Evolutionary conservation across 1,140 invertebrate genomes (phyloP).

Genomic region (Lithobius niger): DNA sequence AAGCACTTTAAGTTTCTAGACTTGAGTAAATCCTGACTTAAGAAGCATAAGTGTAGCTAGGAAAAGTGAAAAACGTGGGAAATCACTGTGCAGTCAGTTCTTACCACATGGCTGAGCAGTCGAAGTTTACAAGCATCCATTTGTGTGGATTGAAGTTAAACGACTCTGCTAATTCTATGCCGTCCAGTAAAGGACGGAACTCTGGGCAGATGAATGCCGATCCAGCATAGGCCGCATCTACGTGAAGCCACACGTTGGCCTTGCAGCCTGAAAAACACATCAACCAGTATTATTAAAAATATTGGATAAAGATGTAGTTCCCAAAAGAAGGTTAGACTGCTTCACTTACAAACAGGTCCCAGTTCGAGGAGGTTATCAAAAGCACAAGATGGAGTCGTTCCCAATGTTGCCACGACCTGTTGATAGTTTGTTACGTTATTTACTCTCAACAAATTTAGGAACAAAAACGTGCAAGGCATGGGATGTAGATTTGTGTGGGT

Average conservation of each 20-base stretch:
- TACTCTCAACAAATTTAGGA: too few relatives aligned
- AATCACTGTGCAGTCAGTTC: conserved; percentile 8
- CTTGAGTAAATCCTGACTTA: too few relatives aligned
- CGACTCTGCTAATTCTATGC: conserved; percentile 70
- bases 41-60: too few relatives aligned
- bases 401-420: conserved; percentile 28
- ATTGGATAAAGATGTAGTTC: background rate
- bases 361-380: conserved; percentile 77
- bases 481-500: too few relatives aligned
- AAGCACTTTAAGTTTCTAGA: background rate
- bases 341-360: conserved; percentile 54
- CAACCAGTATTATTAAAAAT: background rate
- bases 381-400: conserved; percentile 83
- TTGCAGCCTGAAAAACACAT: conserved; percentile 39
- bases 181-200: conserved; percentile 73
- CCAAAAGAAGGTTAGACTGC: too few relatives aligned
- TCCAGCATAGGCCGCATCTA: conserved; percentile 91
- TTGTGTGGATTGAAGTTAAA: conserved; percentile 94
- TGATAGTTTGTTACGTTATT: too few relatives aligned
- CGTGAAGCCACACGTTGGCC: conserved; percentile 72
- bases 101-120: conserved; percentile 81
- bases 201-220: conserved; percentile 90
- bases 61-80: background rate
- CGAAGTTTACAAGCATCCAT: conserved; percentile 90
- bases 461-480: too few relatives aligned